These are phyloP conservation scores for Micromussa lordhowensis DNA, from an alignment of 92 coral and sea anemone species.

Conservation along the genomic window DNA sequence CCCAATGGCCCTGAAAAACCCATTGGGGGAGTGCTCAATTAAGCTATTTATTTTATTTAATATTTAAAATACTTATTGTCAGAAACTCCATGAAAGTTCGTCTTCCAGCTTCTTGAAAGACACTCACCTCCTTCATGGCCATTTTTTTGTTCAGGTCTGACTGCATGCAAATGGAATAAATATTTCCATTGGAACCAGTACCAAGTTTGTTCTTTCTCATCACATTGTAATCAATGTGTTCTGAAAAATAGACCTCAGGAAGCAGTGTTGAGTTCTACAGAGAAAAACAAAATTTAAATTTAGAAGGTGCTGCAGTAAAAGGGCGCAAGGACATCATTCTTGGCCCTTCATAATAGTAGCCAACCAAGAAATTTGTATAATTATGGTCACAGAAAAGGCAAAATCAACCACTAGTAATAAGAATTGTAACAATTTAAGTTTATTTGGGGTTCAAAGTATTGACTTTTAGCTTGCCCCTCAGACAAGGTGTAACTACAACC, in stretches of 20 bases:
- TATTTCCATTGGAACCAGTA: conserved; percentile 69
- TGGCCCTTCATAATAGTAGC: not conserved
- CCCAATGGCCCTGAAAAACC: too few relatives aligned
- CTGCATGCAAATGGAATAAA: conserved; percentile 28
- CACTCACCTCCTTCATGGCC: conserved; percentile 72
- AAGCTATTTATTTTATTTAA: too few relatives aligned
- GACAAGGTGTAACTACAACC: too few relatives aligned
- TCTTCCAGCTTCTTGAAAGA: not conserved
- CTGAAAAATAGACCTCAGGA: conserved; percentile 41
- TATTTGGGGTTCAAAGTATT: too few relatives aligned
- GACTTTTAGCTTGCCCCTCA: too few relatives aligned
- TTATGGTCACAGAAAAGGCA: too few relatives aligned
- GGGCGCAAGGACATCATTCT: not conserved
- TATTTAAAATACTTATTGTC: not conserved
- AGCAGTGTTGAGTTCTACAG: conserved; percentile 4
- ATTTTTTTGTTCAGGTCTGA: conserved; percentile 32
- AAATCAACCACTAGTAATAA: too few relatives aligned
- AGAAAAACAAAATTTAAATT: not conserved
- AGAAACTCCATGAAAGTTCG: not conserved
- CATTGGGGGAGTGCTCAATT: too few relatives aligned
- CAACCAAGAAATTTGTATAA: too few relatives aligned
- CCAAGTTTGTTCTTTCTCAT: conserved; percentile 53
- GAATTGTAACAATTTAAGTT: too few relatives aligned
- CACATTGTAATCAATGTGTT: conserved; percentile 54
- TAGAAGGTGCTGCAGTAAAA: not conserved